Evolutionary conservation across 2,113 vertebrate genomes (phyloP).

Genomic region (Gila orcuttii): DNA sequence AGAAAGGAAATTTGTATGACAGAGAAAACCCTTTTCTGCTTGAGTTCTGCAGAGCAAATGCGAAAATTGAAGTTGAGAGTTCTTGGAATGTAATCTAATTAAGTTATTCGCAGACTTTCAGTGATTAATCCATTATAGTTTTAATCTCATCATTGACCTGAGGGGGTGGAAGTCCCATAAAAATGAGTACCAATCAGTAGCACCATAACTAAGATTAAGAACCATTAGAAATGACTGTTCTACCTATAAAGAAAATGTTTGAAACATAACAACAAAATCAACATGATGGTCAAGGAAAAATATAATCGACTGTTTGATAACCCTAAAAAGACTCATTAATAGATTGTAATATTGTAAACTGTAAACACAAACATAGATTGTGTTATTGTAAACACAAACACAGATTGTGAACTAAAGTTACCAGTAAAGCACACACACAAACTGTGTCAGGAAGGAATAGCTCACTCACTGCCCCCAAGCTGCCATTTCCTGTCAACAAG

Average conservation of each 20-base stretch:
- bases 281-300: not conserved
- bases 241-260: not conserved
- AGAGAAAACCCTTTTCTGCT: not conserved
- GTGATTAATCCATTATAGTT: conserved; percentile 34
- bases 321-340: not conserved
- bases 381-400: not conserved
- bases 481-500: conserved; percentile 13
- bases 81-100: conserved; percentile 27
- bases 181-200: not conserved
- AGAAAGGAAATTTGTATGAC: not conserved
- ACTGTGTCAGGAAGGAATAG: conserved; percentile 13
- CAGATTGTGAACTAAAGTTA: not conserved
- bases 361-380: not conserved
- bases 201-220: not conserved
- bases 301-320: not conserved
- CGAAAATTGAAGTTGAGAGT: not conserved
- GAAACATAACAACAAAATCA: not conserved
- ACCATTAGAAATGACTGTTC: not conserved
- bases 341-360: not conserved
- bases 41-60: not conserved
- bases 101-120: conserved; percentile 13
- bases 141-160: conserved; percentile 48
- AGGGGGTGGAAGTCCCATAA: no score
- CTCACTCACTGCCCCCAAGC: conserved; percentile 8
- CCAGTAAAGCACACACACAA: conserved; percentile 3